These are phyloP conservation scores for Chrysina gloriosa DNA, from an alignment of 2,888 invertebrate species.

Conservation along the genomic window DNA sequence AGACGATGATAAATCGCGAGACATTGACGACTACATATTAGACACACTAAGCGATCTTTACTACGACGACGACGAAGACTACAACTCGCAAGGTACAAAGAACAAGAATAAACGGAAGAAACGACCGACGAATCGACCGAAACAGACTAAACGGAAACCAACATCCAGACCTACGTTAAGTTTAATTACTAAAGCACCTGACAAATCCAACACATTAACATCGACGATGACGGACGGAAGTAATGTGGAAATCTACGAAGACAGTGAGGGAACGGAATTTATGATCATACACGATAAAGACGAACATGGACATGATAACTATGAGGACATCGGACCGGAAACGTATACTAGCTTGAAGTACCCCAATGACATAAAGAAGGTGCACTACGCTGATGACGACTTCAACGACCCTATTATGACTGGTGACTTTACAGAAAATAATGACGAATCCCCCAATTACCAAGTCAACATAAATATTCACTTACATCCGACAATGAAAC, in stretches of 20 bases:
- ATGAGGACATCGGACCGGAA: neutral
- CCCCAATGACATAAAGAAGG: slow-evolving; percentile 12
- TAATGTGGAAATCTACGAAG: neutral
- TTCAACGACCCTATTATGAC: slow-evolving; percentile 3
- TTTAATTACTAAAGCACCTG: neutral
- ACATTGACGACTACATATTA: slow-evolving; percentile 38
- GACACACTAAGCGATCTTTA: slow-evolving; percentile 35
- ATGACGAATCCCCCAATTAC: slow-evolving; percentile 41
- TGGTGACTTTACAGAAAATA: neutral
- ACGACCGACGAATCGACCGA: slow-evolving; percentile 41
- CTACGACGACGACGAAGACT: slow-evolving; percentile 41
- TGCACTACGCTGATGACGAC: slow-evolving; percentile 20
- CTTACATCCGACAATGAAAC: slow-evolving; percentile 39
- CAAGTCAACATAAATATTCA: slow-evolving; percentile 53
- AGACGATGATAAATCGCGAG: neutral
- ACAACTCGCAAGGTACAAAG: slow-evolving; percentile 28
- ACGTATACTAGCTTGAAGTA: neutral
- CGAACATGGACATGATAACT: slow-evolving; percentile 8
- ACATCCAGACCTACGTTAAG: slow-evolving; percentile 1
- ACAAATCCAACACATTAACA: neutral
- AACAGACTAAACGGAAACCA: slow-evolving; percentile 39
- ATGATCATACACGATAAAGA: neutral
- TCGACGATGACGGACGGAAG: neutral
- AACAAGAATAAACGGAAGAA: slow-evolving; percentile 43
- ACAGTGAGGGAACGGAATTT: neutral